Conservation (phyloP, 2,888 invertebrate genomes). For the Carabus problematicus region DNA sequence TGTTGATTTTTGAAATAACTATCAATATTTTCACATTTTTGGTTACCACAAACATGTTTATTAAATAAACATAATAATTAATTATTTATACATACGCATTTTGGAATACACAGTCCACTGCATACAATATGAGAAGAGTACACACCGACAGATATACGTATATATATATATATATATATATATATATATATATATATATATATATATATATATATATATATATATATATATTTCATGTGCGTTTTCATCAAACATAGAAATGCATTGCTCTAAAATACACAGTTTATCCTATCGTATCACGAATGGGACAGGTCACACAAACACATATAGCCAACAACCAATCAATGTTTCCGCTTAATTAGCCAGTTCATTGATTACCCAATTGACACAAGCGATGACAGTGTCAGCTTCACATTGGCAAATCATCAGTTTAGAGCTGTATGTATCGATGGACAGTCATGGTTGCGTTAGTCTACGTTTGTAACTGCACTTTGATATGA, state of each 20-base stretch:
- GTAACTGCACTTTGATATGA: too few relatives aligned
- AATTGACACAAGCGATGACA: conserved; percentile 41
- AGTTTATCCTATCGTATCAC: conserved; percentile 13
- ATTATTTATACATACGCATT: conserved; percentile 5
- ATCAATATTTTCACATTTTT: too few relatives aligned
- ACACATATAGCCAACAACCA: conserved; percentile 20
- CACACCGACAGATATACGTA: too few relatives aligned
- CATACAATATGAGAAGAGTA: too few relatives aligned
- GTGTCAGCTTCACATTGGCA: conserved; percentile 26
- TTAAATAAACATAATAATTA: conserved; percentile 9
- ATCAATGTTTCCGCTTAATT: conserved; percentile 38
- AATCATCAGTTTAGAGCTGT: conserved; percentile 16
- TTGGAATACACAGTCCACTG: background rate
- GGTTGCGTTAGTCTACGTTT: too few relatives aligned
- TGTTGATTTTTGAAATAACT: too few relatives aligned
- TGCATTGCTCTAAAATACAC: conserved; percentile 11
- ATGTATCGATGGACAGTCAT: too few relatives aligned
- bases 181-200: too few relatives aligned
- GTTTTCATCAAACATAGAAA: conserved; percentile 23
- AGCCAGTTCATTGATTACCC: conserved; percentile 39
- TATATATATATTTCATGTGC: too few relatives aligned
- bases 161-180: too few relatives aligned
- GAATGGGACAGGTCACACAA: conserved; percentile 13
- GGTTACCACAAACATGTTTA: background rate
- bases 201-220: too few relatives aligned